These are phyloP conservation scores for Cephalopterus ornatus DNA, from an alignment of 2,113 vertebrate genomes.

Conservation along the genomic window DNA sequence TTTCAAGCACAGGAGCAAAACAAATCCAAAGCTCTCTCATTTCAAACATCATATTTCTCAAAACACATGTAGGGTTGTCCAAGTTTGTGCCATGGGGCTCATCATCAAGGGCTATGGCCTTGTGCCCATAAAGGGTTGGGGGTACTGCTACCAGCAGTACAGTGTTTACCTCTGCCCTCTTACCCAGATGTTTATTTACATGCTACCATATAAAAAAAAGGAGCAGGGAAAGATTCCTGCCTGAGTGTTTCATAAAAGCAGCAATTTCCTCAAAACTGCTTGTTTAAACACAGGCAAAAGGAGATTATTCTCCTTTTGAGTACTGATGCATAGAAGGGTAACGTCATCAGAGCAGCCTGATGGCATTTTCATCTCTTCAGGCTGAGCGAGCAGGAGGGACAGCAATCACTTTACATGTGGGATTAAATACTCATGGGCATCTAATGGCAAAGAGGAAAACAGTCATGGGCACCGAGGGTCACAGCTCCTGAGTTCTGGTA, in stretches of 20 bases:
- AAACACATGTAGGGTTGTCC: neutral
- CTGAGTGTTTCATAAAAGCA: neutral
- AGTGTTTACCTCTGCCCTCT: neutral
- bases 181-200: neutral
- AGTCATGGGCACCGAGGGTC: neutral
- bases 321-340: neutral
- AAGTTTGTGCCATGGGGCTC: fast-evolving
- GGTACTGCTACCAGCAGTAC: neutral
- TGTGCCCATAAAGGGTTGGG: fast-evolving
- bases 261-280: neutral
- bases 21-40: neutral
- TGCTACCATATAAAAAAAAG: neutral
- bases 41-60: neutral
- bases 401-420: neutral
- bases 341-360: neutral
- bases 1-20: neutral
- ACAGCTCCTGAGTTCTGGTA: neutral
- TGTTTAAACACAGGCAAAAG: neutral
- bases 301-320: neutral
- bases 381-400: neutral
- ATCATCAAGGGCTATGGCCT: fast-evolving
- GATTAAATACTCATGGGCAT: neutral
- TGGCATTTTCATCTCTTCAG: neutral
- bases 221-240: neutral
- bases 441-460: neutral